Percentiles rank a stretch among this genome's conserved stretches.
Evolutionary conservation across 2,888 invertebrate species (phyloP).

Genomic region (Euspilapteryx auroguttella): DNA sequence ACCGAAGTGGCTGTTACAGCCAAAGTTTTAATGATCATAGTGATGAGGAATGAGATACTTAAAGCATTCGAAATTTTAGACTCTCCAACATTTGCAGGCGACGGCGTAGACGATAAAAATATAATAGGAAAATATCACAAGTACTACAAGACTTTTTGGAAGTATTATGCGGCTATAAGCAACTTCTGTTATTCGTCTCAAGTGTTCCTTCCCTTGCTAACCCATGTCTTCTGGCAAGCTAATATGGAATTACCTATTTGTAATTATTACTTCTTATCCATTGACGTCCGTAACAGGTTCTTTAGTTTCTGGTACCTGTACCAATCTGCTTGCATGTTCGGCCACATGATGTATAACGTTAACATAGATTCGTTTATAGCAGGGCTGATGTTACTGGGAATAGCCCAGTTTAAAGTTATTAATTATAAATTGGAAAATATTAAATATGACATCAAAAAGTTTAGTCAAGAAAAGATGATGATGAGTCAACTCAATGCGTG

Average conservation of each 20-base stretch:
- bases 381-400: conserved; percentile 23
- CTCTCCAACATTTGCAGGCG: conserved; percentile 20
- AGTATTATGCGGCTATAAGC: conserved; percentile 14
- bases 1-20: conserved; percentile 20
- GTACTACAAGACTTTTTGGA: conserved; percentile 18
- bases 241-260: conserved; percentile 27
- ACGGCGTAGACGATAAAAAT: conserved; percentile 15
- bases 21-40: conserved; percentile 28
- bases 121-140: conserved; percentile 15
- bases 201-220: conserved; percentile 19
- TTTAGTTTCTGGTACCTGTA: conserved; percentile 24
- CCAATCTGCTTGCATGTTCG: conserved; percentile 29
- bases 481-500: conserved; percentile 13
- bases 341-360: conserved; percentile 33
- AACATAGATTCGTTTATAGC: conserved; percentile 27
- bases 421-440: too few relatives aligned
- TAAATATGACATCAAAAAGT: conserved; percentile 1
- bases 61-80: conserved; percentile 24
- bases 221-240: conserved; percentile 16
- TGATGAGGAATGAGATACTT: conserved; percentile 20
- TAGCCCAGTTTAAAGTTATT: conserved; percentile 23
- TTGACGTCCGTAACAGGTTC: conserved; percentile 18
- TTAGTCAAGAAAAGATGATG: conserved; percentile 10
- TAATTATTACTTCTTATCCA: conserved; percentile 33
- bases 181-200: conserved; percentile 17